Evolutionary conservation across 2,888 invertebrate genomes (phyloP).

Genomic region (Oasisia sp.): DNA sequence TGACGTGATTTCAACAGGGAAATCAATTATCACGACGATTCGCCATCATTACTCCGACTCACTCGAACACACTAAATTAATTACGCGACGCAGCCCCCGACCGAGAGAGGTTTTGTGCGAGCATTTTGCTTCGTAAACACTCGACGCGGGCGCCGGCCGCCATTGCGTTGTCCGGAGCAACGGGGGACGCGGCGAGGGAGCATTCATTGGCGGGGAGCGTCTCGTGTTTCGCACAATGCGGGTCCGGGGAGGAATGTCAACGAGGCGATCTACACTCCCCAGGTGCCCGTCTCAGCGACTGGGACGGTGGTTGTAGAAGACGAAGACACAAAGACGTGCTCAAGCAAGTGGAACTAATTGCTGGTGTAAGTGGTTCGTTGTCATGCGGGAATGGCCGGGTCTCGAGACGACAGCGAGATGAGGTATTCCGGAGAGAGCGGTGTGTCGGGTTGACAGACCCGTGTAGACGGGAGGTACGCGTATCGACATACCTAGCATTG

Average conservation of each 20-base stretch:
- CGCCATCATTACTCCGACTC: background rate
- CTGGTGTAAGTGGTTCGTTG: background rate
- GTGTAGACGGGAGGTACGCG: background rate
- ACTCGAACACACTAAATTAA: slow-evolving; percentile 3
- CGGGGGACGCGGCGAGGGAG: background rate
- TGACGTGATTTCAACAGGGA: slow-evolving; percentile 11
- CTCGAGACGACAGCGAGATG: background rate
- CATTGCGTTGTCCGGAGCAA: slow-evolving; percentile 17
- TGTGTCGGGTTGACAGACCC: background rate
- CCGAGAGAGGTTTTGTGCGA: background rate
- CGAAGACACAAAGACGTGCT: background rate
- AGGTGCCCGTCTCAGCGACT: background rate
- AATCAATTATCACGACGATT: slow-evolving; percentile 4
- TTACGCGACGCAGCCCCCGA: background rate
- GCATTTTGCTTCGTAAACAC: slow-evolving; percentile 4
- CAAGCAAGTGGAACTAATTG: background rate
- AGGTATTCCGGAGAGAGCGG: background rate
- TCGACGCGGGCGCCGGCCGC: background rate
- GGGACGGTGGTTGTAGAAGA: background rate
- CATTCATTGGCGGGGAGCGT: background rate
- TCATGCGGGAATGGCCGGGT: background rate
- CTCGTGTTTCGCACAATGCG: background rate
- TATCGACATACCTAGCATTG: background rate
- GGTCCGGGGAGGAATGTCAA: background rate
- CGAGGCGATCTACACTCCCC: background rate